Base-by-base conservation (phyloP, 92 coral and sea anemone genomes). In the Plumapathes pennacea region DNA sequence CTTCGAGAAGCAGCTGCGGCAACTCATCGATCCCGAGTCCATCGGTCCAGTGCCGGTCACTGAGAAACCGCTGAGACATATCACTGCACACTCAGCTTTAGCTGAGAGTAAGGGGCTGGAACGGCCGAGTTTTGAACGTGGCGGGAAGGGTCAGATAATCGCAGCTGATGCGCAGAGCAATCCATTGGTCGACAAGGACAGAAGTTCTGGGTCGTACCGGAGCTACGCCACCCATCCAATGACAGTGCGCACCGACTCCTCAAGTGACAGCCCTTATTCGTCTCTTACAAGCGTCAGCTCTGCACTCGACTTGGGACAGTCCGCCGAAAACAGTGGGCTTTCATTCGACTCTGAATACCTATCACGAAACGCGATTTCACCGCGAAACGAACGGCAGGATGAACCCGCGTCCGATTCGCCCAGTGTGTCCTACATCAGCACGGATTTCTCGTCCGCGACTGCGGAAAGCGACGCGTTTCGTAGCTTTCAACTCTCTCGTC, bases 181-280 rank as follows among this genome's bases (percentile, higher is more conserved):
- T 23, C 46, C 34, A 20, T 3, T 46, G 49, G 18, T 25, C 46
- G 49, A n/a, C 44, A 1, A 13, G 25, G 10, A 62, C 38, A 6
- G 49, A 62, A 36, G 57, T 62, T 26, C 56, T 55, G 23, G 69
- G 46, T 14, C 56, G 69, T 4, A 4, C 30, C 49, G 5, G 69
- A 62, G 46, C 8, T 62, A 6, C 69, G 56, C 33, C 25, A 26
- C 15, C 43, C 69, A 1, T 62, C 69, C 5, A 62, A 57, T 46
- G 69, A 62, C 7, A 57, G 49, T 17, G 69, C n/a, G n/a, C n/a
- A n/a, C n/a, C n/a, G n/a, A n/a, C n/a, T n/a, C n/a, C n/a, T n/a
- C n/a, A n/a, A n/a, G n/a, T 21, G 88, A 82, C 24, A 81, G 88
- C 53, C 77, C 60, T 5, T 81, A 61, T 62, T 76, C 84, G 12